These are phyloP conservation scores for Penaeus chinensis DNA, from an alignment of 1,140 invertebrate genomes.

Conservation along the genomic window DNA sequence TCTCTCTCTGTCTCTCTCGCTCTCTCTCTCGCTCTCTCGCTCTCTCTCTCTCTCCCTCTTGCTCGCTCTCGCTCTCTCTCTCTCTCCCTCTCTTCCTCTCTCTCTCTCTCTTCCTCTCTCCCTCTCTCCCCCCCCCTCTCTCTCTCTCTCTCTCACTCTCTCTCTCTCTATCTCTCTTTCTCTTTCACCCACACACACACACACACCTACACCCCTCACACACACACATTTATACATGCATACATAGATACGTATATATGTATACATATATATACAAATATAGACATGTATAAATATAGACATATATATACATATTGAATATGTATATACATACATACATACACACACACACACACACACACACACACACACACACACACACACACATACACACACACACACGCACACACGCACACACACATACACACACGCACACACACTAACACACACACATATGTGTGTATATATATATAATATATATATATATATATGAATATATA, in stretches of 20 bases:
- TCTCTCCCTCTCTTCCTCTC: not conserved
- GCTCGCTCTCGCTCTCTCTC: not conserved
- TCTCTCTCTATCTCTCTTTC: not conserved
- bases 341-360: slow-evolving; percentile 12
- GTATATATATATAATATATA: no score
- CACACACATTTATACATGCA: no score
- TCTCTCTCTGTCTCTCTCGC: no score
- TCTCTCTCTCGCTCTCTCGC: no score
- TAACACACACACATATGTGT: no score
- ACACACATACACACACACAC: slow-evolving; percentile 9
- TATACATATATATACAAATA: no score
- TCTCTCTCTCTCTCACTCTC: slow-evolving; percentile 27
- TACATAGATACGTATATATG: slow-evolving; percentile 3
- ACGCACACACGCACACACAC: slow-evolving; percentile 8
- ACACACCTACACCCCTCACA: no score
- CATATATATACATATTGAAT: slow-evolving; percentile 6
- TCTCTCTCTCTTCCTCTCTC: not conserved
- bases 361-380: not conserved
- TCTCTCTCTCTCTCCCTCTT: no score
- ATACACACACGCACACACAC: no score
- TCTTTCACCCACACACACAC: not conserved
- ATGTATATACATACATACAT: slow-evolving; percentile 12
- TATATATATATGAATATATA: no score
- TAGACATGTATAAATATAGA: no score
- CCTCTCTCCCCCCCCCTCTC: not conserved